Base-by-base conservation (phyloP, 1,140 invertebrate genomes). In the Vollenhovia emeryi region DNA sequence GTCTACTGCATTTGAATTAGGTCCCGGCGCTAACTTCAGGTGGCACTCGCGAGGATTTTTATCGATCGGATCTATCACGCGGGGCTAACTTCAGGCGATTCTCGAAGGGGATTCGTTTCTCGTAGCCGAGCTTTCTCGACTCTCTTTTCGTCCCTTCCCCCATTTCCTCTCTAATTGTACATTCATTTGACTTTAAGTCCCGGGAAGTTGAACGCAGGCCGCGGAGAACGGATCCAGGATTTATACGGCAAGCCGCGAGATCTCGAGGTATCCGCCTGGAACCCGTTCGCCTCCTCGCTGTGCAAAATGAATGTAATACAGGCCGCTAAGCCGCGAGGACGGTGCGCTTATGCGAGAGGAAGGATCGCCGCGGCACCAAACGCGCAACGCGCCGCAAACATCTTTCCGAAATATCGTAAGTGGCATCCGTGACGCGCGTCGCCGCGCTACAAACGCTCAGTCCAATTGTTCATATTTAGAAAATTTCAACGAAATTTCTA, bases 401-500 rank as follows among this genome's bases (percentile, higher is more conserved):
- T 87, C 33, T 79, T 87, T 15, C 87, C 87, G 15, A 88, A 85
- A 79, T 85, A 88, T 62, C 74, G 87, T 88, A 45, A 85, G 74
- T 78, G 59, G 18, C 13, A 21, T 15, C 6, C n/a, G 24, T 24
- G 11, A 24, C 59, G 18, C 18, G 7, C 9, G 0, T 11, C 24
- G 55, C 21, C 24, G n/a, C 27, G 9, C 13, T 4, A 18, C 45
- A 48, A 30, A 55, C 11, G n/a, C n/a, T n/a, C n/a, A 48, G 15
- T 7, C 7, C 15, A 4, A 60, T n/a, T 30, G 24, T 36, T 33
- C 33, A 24, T 2, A 52, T 48, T 71, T 11, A 9, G 15, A 48
- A 48, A 36, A 55, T 55, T 21, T 36, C n/a, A 8, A 24, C 30
- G 4, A 9, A 43, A 0, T 52, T 76, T 0, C 3, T 18, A 40